A percentile compares a stretch with the other conserved stretches of the same genome.
Conservation (phyloP, 2,113 vertebrate species). For the Columbina picui region DNA sequence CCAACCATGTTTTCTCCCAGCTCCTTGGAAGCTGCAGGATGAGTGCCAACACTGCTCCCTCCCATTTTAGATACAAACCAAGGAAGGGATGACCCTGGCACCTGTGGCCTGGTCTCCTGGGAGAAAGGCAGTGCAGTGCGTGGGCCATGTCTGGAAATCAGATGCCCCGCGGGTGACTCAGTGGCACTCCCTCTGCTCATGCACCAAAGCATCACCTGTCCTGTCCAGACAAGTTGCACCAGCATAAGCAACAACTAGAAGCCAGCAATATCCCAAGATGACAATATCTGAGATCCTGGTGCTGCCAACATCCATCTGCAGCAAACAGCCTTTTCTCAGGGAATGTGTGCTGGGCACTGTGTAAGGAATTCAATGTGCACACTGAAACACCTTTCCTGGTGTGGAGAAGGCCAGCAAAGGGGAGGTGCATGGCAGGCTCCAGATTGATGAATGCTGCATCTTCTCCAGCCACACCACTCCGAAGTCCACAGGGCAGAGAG, state of each 20-base stretch:
- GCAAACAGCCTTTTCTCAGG: neutral
- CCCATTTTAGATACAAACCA: fast-evolving
- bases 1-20: neutral
- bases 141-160: neutral
- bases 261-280: neutral
- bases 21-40: neutral
- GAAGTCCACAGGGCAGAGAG: neutral
- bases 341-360: fast-evolving
- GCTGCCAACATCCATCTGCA: neutral
- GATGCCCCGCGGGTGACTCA: constrained; percentile 33
- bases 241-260: neutral
- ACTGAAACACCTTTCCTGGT: neutral
- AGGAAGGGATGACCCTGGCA: neutral
- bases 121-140: neutral
- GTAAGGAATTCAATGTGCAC: neutral
- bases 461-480: neutral
- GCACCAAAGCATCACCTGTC: neutral
- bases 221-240: constrained; percentile 35
- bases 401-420: neutral
- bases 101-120: neutral
- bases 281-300: neutral
- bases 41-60: neutral
- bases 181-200: constrained; percentile 32
- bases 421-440: neutral
- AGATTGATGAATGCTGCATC: neutral